These are phyloP conservation scores for Gryon sp. DNA, from an alignment of 1,140 invertebrate genomes.

Conservation along the genomic window DNA sequence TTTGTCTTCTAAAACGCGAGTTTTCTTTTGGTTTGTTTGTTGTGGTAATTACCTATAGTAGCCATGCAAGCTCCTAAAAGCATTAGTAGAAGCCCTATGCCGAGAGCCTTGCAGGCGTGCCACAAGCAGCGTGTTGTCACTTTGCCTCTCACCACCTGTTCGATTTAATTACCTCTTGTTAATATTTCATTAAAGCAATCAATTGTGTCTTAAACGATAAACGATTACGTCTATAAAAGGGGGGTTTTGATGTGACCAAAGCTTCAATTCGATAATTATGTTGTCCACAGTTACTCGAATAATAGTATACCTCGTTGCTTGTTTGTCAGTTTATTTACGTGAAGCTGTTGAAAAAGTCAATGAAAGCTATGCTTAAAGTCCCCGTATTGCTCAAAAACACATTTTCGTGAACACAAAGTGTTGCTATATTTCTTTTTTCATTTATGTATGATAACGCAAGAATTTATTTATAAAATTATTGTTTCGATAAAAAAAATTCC, in stretches of 20 bases:
- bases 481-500: too few species aligned
- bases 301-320: neutral
- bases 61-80: slow-evolving; percentile 93
- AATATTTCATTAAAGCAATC: slow-evolving; percentile 64
- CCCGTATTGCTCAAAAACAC: too few species aligned
- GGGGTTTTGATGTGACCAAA: slow-evolving; percentile 8
- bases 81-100: slow-evolving; percentile 90
- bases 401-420: too few species aligned
- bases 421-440: too few species aligned
- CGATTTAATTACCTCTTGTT: slow-evolving; percentile 70
- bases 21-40: slow-evolving; percentile 32
- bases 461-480: too few species aligned
- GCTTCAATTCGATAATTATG: slow-evolving; percentile 6
- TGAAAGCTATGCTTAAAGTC: too few species aligned
- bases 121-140: slow-evolving; percentile 92
- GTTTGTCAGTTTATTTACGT: slow-evolving; percentile 2
- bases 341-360: neutral
- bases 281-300: neutral
- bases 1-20: slow-evolving; percentile 21
- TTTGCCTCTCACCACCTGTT: slow-evolving; percentile 87
- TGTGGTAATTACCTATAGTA: slow-evolving; percentile 86
- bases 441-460: too few species aligned
- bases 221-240: slow-evolving; percentile 28
- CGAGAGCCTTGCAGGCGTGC: slow-evolving; percentile 93
- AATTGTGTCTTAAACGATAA: slow-evolving; percentile 50